Percentiles rank a stretch among this genome's conserved stretches.
Evolutionary conservation across 2,888 invertebrate genomes (phyloP).

Genomic region (Octonoba sinensis): DNA sequence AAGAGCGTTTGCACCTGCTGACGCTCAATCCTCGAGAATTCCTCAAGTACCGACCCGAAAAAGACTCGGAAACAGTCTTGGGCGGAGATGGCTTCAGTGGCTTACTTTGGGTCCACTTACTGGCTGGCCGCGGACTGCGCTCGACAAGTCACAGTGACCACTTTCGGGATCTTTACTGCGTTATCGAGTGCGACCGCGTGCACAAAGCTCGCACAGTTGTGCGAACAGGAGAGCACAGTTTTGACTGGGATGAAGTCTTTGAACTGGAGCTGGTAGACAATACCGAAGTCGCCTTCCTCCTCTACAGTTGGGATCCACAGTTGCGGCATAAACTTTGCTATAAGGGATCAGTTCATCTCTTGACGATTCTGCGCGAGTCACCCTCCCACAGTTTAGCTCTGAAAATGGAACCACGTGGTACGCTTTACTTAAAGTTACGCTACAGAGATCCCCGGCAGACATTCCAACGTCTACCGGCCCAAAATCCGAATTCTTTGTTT

Average conservation of each 20-base stretch:
- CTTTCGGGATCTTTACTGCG: slow-evolving; percentile 91
- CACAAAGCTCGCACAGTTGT: slow-evolving; percentile 97
- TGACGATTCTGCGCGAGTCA: slow-evolving; percentile 65
- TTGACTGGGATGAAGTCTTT: slow-evolving; percentile 99
- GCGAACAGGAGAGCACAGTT: slow-evolving; percentile 90
- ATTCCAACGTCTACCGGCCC: slow-evolving; percentile 78
- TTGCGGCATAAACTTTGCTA: slow-evolving; percentile 96
- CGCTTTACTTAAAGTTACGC: slow-evolving; percentile 86
- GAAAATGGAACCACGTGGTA: slow-evolving; percentile 90
- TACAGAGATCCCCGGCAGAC: slow-evolving; percentile 91
- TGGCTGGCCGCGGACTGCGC: slow-evolving; percentile 86
- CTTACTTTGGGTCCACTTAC: slow-evolving; percentile 88
- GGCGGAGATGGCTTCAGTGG: slow-evolving; percentile 80
- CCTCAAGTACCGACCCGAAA: slow-evolving; percentile 78
- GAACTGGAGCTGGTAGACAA: slow-evolving; percentile 96
- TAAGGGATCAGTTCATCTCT: slow-evolving; percentile 79
- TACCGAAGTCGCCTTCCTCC: slow-evolving; percentile 92
- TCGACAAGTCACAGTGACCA: slow-evolving; percentile 62
- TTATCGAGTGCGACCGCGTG: slow-evolving; percentile 95
- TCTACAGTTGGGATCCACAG: slow-evolving; percentile 99
- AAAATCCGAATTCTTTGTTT: slow-evolving; percentile 71
- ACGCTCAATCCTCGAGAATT: slow-evolving; percentile 77
- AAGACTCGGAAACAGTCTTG: slow-evolving; percentile 62
- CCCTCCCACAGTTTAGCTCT: slow-evolving; percentile 79
- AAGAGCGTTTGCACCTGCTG: slow-evolving; percentile 64